Conservation (phyloP, 2,113 vertebrate species). For the Malaclemys terrapin region DNA sequence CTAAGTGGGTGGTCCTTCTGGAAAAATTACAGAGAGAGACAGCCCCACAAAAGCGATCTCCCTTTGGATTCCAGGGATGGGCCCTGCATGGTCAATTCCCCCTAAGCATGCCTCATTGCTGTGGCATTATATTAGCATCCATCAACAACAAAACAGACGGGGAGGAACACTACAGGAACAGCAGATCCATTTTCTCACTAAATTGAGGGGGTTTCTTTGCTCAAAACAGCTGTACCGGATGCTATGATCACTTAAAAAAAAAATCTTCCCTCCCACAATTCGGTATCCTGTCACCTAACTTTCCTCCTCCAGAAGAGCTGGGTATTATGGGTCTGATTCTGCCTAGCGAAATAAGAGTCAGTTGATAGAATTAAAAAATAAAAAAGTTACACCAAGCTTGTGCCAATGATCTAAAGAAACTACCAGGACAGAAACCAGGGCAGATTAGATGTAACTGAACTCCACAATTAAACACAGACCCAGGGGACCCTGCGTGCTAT, state of each 20-base stretch:
- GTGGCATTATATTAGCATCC: neutral
- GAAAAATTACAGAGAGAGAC: neutral
- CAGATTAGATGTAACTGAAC: neutral
- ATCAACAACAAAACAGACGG: neutral
- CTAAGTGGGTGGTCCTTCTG: neutral
- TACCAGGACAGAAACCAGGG: neutral
- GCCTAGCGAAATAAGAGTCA: neutral
- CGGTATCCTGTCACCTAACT: accelerated
- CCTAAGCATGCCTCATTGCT: neutral
- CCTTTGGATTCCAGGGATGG: neutral
- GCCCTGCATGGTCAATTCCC: neutral
- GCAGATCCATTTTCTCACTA: neutral
- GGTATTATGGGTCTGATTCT: neutral
- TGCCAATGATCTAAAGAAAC: neutral
- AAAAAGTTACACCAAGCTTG: accelerated
- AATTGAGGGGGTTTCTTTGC: neutral
- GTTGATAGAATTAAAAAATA: too few relatives aligned
- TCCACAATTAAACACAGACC: neutral
- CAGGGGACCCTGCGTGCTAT: accelerated
- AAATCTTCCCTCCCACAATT: neutral
- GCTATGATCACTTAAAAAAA: accelerated
- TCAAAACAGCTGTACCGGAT: neutral
- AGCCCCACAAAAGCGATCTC: neutral
- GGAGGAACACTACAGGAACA: neutral
- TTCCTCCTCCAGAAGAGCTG: neutral